Evolutionary conservation across 2,113 vertebrate species (phyloP), one percentile per base, ranked within the genome.

Genomic region (Corapipo altera): DNA sequence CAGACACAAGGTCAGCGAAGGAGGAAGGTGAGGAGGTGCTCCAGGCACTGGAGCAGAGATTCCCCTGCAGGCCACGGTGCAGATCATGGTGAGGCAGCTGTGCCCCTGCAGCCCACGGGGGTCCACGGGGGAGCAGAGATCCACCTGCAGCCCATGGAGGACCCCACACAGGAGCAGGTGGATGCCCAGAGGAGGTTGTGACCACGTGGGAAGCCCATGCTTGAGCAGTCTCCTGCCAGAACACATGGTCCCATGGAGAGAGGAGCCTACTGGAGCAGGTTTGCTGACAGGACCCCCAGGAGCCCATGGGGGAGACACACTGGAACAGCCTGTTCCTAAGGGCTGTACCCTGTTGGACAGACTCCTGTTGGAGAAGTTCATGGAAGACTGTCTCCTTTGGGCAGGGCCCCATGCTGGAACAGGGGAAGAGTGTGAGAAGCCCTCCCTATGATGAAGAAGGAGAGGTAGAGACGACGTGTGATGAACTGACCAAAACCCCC

Each of bases 231-330:
- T 57, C 14, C 62, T 39, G 43, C 15, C 48, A 80, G 32, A 19
- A 43, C 6, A 22, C 32, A 30, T 30, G 24, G 14, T 13, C 44
- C 33, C 0, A 0, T 14, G 24, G 11, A 43, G 6, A 61, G 22
- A 74, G 7, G 4, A 75, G 35, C 35, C 12, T 48, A 9, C n/a
- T 21, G 24, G 26, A 61, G 18, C 46, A 61, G 46, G 32, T 8
- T 49, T 7, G 5, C 10, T 48, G 79, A 12, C 24, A 55, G 62
- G 48, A 64, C 5, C 49, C 49, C 49, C 24, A 51, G 24, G 43
- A 39, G 7, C 15, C 16, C 15, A 4, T 0, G 1, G 3, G 19
- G 5, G 26, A 4, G 26, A 4, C 32, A n/a, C 4, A 2, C 0
- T 5, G 22, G 22, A 55, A 35, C 22, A 67, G 28, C 30, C 16